phyloP scores from a whole-genome alignment of 2,113 vertebrate genomes.

The Anser brachyrhynchus region DNA sequence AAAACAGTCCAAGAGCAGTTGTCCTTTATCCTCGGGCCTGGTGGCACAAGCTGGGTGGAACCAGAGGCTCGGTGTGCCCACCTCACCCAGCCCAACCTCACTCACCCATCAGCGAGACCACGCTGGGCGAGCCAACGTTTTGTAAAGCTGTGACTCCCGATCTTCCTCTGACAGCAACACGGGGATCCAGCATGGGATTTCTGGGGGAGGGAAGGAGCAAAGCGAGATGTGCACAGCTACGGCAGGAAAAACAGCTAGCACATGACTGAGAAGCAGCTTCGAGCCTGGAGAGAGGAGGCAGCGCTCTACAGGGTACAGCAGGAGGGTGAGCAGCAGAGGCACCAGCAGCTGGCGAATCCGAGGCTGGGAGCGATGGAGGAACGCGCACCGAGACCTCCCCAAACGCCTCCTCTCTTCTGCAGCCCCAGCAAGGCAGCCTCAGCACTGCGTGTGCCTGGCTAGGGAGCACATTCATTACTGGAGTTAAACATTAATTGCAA shows the following conservation, averaged over 20 bases:
- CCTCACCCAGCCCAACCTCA: not conserved
- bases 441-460: not conserved
- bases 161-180: not conserved
- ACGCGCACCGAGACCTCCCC: not conserved
- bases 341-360: not conserved
- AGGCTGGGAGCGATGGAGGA: accelerated
- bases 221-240: conserved; percentile 14
- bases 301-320: not conserved
- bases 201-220: not conserved
- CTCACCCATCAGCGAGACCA: not conserved
- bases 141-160: not conserved
- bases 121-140: accelerated
- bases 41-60: not conserved
- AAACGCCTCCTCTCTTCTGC: not conserved
- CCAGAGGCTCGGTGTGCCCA: accelerated
- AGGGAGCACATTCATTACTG: accelerated
- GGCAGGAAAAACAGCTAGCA: not conserved
- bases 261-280: not conserved
- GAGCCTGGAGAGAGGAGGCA: not conserved
- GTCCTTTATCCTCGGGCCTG: not conserved
- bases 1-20: not conserved
- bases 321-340: not conserved
- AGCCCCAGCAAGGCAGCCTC: not conserved
- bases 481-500: not conserved
- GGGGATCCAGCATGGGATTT: not conserved